Conservation (phyloP, 1,140 invertebrate genomes). For the Drosophila virilis region DNA sequence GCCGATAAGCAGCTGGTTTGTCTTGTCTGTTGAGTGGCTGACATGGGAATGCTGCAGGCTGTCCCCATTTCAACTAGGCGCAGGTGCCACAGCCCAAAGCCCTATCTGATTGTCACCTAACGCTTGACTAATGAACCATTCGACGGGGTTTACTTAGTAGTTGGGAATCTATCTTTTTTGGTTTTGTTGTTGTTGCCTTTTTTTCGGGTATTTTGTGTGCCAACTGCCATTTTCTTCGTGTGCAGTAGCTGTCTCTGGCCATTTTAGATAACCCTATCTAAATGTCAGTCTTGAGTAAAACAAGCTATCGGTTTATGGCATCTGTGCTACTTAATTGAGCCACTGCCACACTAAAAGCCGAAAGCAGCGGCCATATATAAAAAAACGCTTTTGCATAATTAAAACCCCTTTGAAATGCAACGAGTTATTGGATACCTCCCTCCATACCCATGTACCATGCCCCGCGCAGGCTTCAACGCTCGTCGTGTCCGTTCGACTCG, state of each 20-base stretch:
- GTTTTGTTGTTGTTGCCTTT: not conserved
- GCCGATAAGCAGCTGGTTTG: slow-evolving; percentile 53
- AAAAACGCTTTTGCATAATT: slow-evolving; percentile 49
- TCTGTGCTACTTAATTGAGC: slow-evolving; percentile 74
- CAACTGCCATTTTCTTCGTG: slow-evolving; percentile 33
- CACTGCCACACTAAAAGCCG: slow-evolving; percentile 23
- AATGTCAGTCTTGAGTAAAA: slow-evolving; percentile 56
- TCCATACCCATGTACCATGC: not conserved
- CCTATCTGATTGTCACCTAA: slow-evolving; percentile 79
- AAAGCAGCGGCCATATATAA: slow-evolving; percentile 10
- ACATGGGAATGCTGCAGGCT: slow-evolving; percentile 62
- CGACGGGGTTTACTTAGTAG: slow-evolving; percentile 20
- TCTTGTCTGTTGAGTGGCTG: slow-evolving; percentile 25
- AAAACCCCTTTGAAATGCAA: slow-evolving; percentile 31
- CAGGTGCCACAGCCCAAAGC: slow-evolving; percentile 54
- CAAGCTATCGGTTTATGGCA: slow-evolving; percentile 65
- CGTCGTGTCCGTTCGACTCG: not conserved
- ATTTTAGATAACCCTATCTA: slow-evolving; percentile 65
- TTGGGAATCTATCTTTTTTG: slow-evolving; percentile 3
- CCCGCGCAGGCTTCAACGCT: not conserved
- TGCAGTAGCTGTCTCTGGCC: slow-evolving; percentile 56
- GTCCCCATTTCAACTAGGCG: slow-evolving; percentile 42
- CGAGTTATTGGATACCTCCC: slow-evolving; percentile 1
- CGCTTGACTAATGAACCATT: slow-evolving; percentile 78
- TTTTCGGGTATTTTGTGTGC: not conserved